Evolutionary conservation across 2,888 invertebrate genomes (phyloP).

Genomic region (Acanthosepion esculentum): DNA sequence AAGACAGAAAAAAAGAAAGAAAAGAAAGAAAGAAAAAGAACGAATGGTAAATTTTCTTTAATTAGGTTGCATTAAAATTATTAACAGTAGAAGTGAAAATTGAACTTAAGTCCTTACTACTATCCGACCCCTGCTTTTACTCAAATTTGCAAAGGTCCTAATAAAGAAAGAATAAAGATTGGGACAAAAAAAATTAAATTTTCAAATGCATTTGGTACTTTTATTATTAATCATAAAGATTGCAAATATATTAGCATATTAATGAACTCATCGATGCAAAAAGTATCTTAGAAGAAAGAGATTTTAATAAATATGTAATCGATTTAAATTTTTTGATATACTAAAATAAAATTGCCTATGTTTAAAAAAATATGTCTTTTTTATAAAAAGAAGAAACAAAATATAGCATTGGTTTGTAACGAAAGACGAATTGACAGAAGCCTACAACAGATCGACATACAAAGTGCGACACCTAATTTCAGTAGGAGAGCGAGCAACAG

Average conservation of each 20-base stretch:
- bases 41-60: not conserved
- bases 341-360: not conserved
- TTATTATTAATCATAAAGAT: not conserved
- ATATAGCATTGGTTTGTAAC: not conserved
- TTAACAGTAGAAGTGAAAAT: no score
- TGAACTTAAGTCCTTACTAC: not conserved
- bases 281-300: not conserved
- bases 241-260: constrained; percentile 15
- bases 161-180: not conserved
- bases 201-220: not conserved
- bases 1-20: not conserved
- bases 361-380: not conserved
- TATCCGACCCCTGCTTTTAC: not conserved
- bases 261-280: constrained; percentile 3
- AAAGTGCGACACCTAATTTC: not conserved
- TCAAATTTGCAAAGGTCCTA: not conserved
- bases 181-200: no score
- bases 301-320: not conserved
- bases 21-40: not conserved
- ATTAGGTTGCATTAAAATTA: no score
- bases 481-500: not conserved
- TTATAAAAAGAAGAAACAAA: not conserved
- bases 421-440: not conserved
- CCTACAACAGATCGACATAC: not conserved
- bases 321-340: not conserved